Base-by-base conservation (phyloP, 2,797 vertebrate genomes). In the Syngnathus rostellatus region DNA sequence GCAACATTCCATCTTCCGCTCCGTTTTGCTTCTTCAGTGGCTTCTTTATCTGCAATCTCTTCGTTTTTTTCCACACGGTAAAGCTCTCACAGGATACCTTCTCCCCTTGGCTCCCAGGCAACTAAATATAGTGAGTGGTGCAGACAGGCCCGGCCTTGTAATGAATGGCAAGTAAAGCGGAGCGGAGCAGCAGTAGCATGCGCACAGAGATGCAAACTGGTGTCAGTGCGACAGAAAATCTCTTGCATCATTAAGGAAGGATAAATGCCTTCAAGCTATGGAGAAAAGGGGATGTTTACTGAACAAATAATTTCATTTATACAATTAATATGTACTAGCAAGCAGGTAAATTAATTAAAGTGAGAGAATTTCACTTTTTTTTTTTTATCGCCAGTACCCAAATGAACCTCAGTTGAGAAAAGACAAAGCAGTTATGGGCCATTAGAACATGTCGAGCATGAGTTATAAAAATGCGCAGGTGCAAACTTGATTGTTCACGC, bases 101-200 rank as follows among this genome's bases (percentile, higher is more conserved):
- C 77, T 66, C 81, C 86, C 80, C 73, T 73, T 16, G 77, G 82
- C 83, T 87, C 78, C 61, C 62, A 65, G 57, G 69, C 66, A 72
- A 79, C 88, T 90, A 90, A 90, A 91, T 90, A 90, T 90, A 91
- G 89, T 66, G 76, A 76, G 78, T 76, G 77, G 77, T 81, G 83
- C 77, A 87, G 87, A 88, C 87, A 88, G 82, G 83, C 75, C 41
- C 67, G 25, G 76, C 76, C 82, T 73, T 75, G 80, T 84, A 89
- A 89, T 81, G 77, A 87, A 88, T 86, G 82, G 76, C 76, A 81
- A 81, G 79, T 77, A 79, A 80, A 40, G 37, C 9, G 38, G 31
- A 19, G 63, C 31, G 10, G 63, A 40, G 31, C 48, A 40, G 37
- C 50, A 38, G 16, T 6, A 14, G 63, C 48, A 54, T 45, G 21